Evolutionary conservation across 2,888 invertebrate species (phyloP), one percentile per base, ranked within the genome.

Genomic region (Pherbina coryleti): DNA sequence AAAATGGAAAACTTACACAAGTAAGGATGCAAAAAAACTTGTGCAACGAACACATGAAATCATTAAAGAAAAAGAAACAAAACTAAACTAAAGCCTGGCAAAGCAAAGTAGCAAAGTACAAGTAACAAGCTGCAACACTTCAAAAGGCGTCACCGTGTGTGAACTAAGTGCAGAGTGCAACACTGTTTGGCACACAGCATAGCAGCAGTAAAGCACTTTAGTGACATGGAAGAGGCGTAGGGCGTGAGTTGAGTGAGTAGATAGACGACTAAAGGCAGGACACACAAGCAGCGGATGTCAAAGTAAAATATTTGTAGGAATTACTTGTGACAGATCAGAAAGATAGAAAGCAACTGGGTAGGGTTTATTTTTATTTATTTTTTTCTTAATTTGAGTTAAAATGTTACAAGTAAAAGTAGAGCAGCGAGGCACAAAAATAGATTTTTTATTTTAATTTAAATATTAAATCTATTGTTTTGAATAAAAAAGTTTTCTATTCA

Each of bases 71-170:
- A n/a, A n/a, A 22, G 19, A 55, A 55, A 22, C 19, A 55, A 55
- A 55, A 55, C 19, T 22, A 55, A 55, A 55, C 22, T 19, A 55
- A 55, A 22, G 22, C n/a, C 7, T 19, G 11, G 22, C n/a, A 55
- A 55, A 55, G 22, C 55, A 55, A 55, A 55, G 22, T 7, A 55
- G n/a, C n/a, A 55, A 55, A 55, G 55, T 22, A 55, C 5, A 4
- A 55, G 22, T 22, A 55, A 55, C 55, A 55, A 55, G 22, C 55
- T 8, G 22, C 55, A 55, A 55, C 55, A 55, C 55, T 55, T 55
- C 19, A 55, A 55, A 55, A 55, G 55, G 55, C 55, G 55, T 55
- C 55, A 55, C 55, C 55, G 22, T 55, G 22, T 55, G n/a, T 55
- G 22, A 55, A 55, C 22, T n/a, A 5, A 22, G n/a, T 55, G 55